Percentiles rank a stretch among this genome's conserved stretches.
These are phyloP conservation scores for Myopa tessellatipennis DNA, from an alignment of 2,888 invertebrate species.

Conservation along the genomic window DNA sequence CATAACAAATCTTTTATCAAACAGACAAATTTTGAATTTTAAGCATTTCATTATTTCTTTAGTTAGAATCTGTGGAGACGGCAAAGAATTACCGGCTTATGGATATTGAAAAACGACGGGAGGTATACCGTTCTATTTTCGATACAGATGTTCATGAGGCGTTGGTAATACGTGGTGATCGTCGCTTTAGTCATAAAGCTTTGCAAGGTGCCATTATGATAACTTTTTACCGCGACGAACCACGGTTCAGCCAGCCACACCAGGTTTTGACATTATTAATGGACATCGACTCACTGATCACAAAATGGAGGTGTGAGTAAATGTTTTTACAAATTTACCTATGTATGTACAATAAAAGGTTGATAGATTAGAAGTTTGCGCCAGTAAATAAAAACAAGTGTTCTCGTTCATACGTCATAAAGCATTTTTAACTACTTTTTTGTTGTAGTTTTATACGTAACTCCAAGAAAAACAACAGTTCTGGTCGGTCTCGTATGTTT, in stretches of 20 bases:
- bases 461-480: too few species aligned
- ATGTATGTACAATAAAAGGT: too few species aligned
- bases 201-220: slow-evolving; percentile 98
- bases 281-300: slow-evolving; percentile 98
- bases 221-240: slow-evolving; percentile 95
- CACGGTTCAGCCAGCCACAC: slow-evolving; percentile 97
- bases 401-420: too few species aligned
- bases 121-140: slow-evolving; percentile 91
- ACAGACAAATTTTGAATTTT: too few species aligned
- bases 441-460: too few species aligned
- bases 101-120: slow-evolving; percentile 82
- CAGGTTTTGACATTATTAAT: slow-evolving; percentile 93
- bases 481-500: too few species aligned
- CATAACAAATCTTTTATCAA: too few species aligned
- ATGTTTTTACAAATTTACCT: too few species aligned
- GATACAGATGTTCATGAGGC: slow-evolving; percentile 86
- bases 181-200: slow-evolving; percentile 86
- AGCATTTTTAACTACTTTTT: too few species aligned
- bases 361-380: too few species aligned
- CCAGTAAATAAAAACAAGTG: too few species aligned
- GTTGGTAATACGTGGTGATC: slow-evolving; percentile 80
- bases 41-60: slow-evolving; percentile 45
- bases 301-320: slow-evolving; percentile 96
- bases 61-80: slow-evolving; percentile 74
- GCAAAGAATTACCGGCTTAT: slow-evolving; percentile 76